Percentiles rank a stretch among this genome's conserved stretches.
Conservation (phyloP, 2,797 vertebrate genomes). For the Characodon lateralis region DNA sequence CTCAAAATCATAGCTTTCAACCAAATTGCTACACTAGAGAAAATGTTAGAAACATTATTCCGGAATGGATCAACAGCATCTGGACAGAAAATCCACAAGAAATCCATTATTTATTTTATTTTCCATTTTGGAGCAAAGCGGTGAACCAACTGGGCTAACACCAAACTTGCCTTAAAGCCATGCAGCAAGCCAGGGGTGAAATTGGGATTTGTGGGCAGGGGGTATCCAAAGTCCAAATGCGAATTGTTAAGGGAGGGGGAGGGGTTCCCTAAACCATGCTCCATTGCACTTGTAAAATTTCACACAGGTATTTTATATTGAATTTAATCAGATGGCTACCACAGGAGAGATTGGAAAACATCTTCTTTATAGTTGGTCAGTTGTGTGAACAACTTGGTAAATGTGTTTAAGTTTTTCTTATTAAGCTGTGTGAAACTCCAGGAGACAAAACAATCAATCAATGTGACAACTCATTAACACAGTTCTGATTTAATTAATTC, state of each 20-base stretch:
- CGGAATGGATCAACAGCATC: conserved; percentile 1
- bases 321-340: not conserved
- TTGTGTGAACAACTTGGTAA: not conserved
- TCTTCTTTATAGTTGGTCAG: not conserved
- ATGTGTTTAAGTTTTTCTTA: not conserved
- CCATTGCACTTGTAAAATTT: not conserved
- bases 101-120: conserved; percentile 1
- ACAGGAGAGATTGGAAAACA: not conserved
- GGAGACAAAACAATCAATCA: too few species aligned
- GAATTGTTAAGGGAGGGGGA: not conserved
- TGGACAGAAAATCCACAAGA: not conserved
- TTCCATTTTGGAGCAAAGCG: conserved; percentile 8
- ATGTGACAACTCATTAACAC: too few species aligned
- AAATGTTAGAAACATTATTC: not conserved
- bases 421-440: too few species aligned
- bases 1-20: not conserved
- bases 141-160: conserved; percentile 2
- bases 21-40: not conserved
- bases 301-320: not conserved
- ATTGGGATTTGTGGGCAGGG: conserved; percentile 17
- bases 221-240: not conserved
- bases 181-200: conserved; percentile 19
- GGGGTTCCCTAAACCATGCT: not conserved
- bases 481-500: too few species aligned
- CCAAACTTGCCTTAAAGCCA: conserved; percentile 2